A percentile compares a stretch with the other conserved stretches of the same genome.
Evolutionary conservation across 1,140 invertebrate genomes (phyloP).

Genomic region (Heliconius hermathena): DNA sequence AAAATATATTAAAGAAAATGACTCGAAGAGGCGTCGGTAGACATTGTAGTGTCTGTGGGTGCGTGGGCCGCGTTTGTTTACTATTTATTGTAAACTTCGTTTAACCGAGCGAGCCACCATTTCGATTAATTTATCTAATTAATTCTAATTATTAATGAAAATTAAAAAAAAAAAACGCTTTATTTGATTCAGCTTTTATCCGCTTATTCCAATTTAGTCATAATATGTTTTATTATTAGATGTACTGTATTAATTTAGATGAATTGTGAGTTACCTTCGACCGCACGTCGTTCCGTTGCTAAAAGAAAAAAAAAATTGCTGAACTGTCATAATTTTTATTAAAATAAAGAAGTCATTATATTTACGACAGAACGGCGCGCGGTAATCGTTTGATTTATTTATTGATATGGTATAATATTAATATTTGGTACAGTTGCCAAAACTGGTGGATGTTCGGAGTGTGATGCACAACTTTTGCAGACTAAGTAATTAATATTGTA

Average conservation of each 20-base stretch:
- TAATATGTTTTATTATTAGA: slow-evolving; percentile 74
- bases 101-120: slow-evolving; percentile 52
- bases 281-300: slow-evolving; percentile 27
- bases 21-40: slow-evolving; percentile 70
- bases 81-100: slow-evolving; percentile 79
- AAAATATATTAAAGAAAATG: slow-evolving; percentile 78
- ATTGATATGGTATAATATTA: slow-evolving; percentile 35
- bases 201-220: slow-evolving; percentile 74
- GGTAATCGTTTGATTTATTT: slow-evolving; percentile 53
- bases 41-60: slow-evolving; percentile 47
- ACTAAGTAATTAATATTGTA: slow-evolving; percentile 34
- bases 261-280: slow-evolving; percentile 73
- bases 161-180: slow-evolving; percentile 63
- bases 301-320: slow-evolving; percentile 21
- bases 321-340: slow-evolving; percentile 27
- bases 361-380: slow-evolving; percentile 26
- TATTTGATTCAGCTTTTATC: slow-evolving; percentile 68
- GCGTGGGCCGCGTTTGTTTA: slow-evolving; percentile 61
- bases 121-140: slow-evolving; percentile 52
- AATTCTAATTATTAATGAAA: slow-evolving; percentile 44
- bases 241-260: slow-evolving; percentile 71
- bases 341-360: not conserved
- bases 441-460: slow-evolving; percentile 39
- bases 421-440: slow-evolving; percentile 36
- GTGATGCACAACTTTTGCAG: slow-evolving; percentile 74